phyloP scores from a whole-genome alignment of 2,113 vertebrate species.

The Eonycteris spelaea region DNA sequence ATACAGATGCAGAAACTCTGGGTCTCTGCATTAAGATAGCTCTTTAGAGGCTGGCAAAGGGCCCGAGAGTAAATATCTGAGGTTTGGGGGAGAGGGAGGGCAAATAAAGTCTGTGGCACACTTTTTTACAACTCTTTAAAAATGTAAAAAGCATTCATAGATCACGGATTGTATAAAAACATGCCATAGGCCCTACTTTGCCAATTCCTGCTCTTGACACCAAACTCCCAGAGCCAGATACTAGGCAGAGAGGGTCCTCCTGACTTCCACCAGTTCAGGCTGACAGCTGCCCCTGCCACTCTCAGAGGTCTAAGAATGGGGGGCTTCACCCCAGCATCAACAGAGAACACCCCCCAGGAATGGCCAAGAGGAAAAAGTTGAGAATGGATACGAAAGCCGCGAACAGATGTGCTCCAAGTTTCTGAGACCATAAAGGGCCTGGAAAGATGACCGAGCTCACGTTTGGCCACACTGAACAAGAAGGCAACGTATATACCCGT shows the following conservation, averaged over 20 bases:
- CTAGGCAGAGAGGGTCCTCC: not conserved
- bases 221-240: not conserved
- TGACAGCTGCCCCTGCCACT: accelerated
- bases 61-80: not conserved
- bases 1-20: accelerated
- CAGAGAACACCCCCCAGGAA: not conserved
- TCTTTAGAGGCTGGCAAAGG: not conserved
- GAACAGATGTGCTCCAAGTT: not conserved
- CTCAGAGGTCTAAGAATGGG: not conserved
- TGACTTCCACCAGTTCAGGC: accelerated
- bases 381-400: not conserved
- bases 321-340: not conserved
- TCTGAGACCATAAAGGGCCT: not conserved
- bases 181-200: too few relatives aligned
- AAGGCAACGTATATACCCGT: accelerated
- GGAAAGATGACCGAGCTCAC: accelerated
- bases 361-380: not conserved
- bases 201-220: not conserved
- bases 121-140: not conserved
- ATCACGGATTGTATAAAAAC: not conserved
- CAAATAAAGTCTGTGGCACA: not conserved
- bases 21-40: not conserved
- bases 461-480: accelerated
- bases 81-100: not conserved
- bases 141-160: not conserved